A percentile compares a stretch with the other conserved stretches of the same genome.
Evolutionary conservation across 2,888 invertebrate species (phyloP).

Genomic region (Ennomos fuscantarius): DNA sequence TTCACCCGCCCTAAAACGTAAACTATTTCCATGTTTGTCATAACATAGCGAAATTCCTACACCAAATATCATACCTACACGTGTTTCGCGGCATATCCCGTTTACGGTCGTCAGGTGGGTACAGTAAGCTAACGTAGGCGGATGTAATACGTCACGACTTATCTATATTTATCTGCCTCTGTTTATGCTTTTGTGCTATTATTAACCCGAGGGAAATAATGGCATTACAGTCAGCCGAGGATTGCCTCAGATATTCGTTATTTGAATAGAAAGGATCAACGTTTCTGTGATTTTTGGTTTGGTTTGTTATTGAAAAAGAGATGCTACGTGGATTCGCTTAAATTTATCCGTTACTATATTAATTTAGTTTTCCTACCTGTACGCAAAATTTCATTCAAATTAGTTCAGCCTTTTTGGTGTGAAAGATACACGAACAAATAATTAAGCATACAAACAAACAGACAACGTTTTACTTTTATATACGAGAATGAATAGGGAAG

Average conservation of each 20-base stretch:
- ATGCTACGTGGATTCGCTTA: too few species aligned
- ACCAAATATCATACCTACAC: slow-evolving; percentile 14
- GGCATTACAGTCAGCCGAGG: slow-evolving; percentile 8
- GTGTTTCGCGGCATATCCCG: slow-evolving; percentile 10
- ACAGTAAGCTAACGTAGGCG: slow-evolving; percentile 7
- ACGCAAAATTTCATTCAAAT: too few species aligned
- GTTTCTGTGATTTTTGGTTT: not conserved
- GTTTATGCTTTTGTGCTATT: slow-evolving; percentile 26
- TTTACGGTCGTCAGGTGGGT: slow-evolving; percentile 14
- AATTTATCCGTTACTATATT: too few species aligned
- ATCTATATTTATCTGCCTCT: slow-evolving; percentile 18
- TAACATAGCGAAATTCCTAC: slow-evolving; percentile 22
- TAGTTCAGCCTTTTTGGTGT: too few species aligned
- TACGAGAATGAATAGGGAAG: too few species aligned
- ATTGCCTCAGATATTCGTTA: not conserved
- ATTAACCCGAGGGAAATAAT: slow-evolving; percentile 28
- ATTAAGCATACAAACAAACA: too few species aligned
- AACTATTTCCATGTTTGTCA: slow-evolving; percentile 24
- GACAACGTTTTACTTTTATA: too few species aligned
- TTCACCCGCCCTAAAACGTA: slow-evolving; percentile 7
- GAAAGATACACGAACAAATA: too few species aligned
- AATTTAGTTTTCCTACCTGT: too few species aligned
- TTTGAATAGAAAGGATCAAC: not conserved
- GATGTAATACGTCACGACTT: slow-evolving; percentile 13
- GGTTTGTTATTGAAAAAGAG: too few species aligned